Conservation (phyloP, 2,113 vertebrate species). For the Mus spicilegus region DNA sequence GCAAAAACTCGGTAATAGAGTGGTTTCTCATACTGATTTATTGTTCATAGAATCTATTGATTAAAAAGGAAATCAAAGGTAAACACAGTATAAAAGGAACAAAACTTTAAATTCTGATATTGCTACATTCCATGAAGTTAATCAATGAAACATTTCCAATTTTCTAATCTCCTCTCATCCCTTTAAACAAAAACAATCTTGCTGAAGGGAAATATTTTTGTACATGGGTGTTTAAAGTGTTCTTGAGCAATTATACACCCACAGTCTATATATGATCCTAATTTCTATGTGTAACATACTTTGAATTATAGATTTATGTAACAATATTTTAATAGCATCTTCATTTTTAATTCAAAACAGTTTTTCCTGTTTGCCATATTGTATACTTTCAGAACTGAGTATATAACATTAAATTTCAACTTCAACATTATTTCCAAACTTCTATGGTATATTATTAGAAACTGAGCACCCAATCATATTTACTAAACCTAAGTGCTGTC, state of each 20-base stretch:
- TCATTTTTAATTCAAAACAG: background rate
- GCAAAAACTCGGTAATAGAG: conserved; percentile 49
- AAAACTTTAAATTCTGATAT: background rate
- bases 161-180: background rate
- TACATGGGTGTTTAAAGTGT: background rate
- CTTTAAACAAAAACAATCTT: background rate
- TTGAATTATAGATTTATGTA: background rate
- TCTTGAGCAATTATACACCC: background rate
- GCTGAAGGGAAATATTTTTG: background rate
- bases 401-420: background rate
- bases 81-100: no score
- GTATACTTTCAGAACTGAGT: background rate
- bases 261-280: background rate
- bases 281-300: background rate
- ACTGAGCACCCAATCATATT: background rate
- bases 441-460: background rate
- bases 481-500: background rate
- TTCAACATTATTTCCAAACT: background rate
- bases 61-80: background rate
- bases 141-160: background rate
- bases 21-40: conserved; percentile 41
- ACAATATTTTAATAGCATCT: background rate
- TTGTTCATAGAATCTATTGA: background rate
- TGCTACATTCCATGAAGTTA: background rate
- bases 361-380: background rate